Conservation (phyloP, 2,113 vertebrate species). For the Lycocorax pyrrhopterus region DNA sequence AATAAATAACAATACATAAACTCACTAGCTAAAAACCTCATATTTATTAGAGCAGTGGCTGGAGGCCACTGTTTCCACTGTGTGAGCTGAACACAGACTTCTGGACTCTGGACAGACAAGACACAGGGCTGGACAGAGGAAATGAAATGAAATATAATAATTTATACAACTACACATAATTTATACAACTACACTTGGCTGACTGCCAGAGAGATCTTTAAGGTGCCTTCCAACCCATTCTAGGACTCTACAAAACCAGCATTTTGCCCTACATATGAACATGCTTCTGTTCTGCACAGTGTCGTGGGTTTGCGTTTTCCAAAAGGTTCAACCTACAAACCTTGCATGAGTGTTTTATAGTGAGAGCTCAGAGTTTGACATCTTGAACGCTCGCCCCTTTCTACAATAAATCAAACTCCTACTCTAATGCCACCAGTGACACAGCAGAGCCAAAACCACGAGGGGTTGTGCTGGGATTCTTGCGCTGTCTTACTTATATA, state of each 20-base stretch:
- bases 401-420: background rate
- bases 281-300: fast-evolving
- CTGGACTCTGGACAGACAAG: background rate
- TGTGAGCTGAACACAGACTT: background rate
- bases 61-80: background rate
- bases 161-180: background rate
- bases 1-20: background rate
- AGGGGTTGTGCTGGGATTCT: background rate
- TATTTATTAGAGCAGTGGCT: background rate
- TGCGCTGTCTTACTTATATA: background rate
- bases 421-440: background rate
- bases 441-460: background rate
- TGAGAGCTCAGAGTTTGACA: background rate
- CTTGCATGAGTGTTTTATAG: background rate
- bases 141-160: background rate
- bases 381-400: background rate
- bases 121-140: background rate
- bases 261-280: background rate
- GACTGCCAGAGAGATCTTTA: background rate
- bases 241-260: background rate
- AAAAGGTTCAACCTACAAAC: background rate
- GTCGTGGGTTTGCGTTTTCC: background rate
- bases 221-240: background rate
- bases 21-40: background rate
- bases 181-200: background rate